Conservation (phyloP, 2,888 invertebrate genomes). For the Neelides folsomi region DNA sequence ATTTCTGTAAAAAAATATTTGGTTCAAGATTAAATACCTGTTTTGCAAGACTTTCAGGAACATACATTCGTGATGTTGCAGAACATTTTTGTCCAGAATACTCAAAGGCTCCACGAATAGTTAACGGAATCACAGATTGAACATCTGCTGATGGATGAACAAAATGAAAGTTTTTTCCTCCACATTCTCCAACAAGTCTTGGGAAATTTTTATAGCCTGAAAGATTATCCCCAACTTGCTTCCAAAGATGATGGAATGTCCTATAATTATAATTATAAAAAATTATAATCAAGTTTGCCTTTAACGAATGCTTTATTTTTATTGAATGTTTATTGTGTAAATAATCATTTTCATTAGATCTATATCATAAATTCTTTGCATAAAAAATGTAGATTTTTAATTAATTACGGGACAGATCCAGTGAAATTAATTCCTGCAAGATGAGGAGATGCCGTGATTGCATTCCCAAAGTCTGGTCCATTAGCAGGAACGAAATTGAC, state of each 20-base stretch:
- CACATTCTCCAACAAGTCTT: constrained; percentile 87
- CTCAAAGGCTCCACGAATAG: constrained; percentile 87
- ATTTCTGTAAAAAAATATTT: neutral
- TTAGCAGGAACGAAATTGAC: constrained; percentile 95
- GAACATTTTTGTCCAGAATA: constrained; percentile 97
- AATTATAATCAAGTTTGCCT: neutral
- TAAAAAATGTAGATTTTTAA: neutral
- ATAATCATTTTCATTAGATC: neutral
- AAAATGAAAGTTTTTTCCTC: constrained; percentile 98
- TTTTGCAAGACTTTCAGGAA: constrained; percentile 77
- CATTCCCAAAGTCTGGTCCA: constrained; percentile 87
- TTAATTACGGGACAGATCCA: constrained; percentile 75
- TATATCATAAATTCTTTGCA: neutral
- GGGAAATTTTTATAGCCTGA: constrained; percentile 77
- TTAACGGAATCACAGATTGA: constrained; percentile 63
- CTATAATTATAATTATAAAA: constrained; percentile 38
- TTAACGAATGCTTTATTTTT: constrained; percentile 5
- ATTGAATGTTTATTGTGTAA: neutral
- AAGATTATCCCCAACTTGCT: constrained; percentile 78
- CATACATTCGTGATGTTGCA: constrained; percentile 92
- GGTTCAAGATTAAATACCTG: constrained; percentile 39
- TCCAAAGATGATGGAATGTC: constrained; percentile 86
- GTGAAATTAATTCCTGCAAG: constrained; percentile 95
- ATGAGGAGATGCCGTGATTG: constrained; percentile 68
- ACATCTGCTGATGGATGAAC: constrained; percentile 82